Conservation (phyloP, 2,888 invertebrate genomes). For the Dasypogon diadema region DNA sequence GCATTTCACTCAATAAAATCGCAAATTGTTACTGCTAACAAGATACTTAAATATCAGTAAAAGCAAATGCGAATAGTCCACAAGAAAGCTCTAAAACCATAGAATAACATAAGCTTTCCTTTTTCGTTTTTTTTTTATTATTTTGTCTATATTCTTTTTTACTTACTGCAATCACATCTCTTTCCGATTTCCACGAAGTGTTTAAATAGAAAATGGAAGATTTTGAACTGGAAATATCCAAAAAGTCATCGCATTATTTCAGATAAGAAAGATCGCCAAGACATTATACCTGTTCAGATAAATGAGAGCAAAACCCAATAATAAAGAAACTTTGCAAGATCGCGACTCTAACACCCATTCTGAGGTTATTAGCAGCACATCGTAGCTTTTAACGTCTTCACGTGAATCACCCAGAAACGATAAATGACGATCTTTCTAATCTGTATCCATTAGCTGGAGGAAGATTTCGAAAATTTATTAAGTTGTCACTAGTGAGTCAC, state of each 20-base stretch:
- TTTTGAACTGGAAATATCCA: conserved; percentile 26
- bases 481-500: not conserved
- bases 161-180: not conserved
- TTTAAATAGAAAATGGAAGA: not conserved
- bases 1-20: too few relatives aligned
- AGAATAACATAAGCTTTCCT: too few relatives aligned
- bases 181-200: not conserved
- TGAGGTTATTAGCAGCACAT: conserved; percentile 38
- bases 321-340: conserved; percentile 27
- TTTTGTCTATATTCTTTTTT: too few relatives aligned
- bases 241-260: not conserved
- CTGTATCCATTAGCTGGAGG: not conserved
- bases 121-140: too few relatives aligned
- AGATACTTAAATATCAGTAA: too few relatives aligned
- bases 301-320: conserved; percentile 26
- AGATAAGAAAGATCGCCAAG: not conserved
- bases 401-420: conserved; percentile 15
- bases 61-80: too few relatives aligned
- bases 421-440: not conserved
- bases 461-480: not conserved
- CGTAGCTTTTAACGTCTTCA: conserved; percentile 8
- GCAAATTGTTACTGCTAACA: too few relatives aligned
- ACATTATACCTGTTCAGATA: conserved; percentile 15
- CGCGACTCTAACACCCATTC: conserved; percentile 8
- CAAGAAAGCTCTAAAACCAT: too few relatives aligned